Percentiles rank a stretch among this genome's conserved stretches.
phyloP scores from a whole-genome alignment of 2,888 invertebrate species.

The Oxystoma pomonae region DNA sequence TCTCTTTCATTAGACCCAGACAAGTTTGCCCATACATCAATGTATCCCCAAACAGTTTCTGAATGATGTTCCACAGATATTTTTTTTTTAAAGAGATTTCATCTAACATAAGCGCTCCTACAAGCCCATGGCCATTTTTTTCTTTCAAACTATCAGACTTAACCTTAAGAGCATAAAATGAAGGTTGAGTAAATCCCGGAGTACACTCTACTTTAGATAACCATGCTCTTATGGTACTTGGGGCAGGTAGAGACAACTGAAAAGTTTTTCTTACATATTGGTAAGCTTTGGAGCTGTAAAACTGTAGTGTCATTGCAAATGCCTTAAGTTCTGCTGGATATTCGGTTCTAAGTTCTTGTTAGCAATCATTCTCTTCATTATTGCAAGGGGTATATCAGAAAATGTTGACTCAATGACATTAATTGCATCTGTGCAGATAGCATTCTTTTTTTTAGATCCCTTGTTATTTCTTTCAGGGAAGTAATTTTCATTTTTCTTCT shows the following conservation, averaged over 20 bases:
- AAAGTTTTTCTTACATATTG: conserved; percentile 15
- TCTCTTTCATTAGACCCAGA: background rate
- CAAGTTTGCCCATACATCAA: conserved; percentile 6
- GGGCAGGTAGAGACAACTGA: conserved; percentile 10
- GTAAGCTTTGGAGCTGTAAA: conserved; percentile 12
- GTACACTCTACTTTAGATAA: conserved; percentile 7
- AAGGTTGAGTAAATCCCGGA: conserved; percentile 9
- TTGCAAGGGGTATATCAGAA: conserved; percentile 2
- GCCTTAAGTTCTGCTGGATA: conserved; percentile 11
- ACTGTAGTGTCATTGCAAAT: conserved; percentile 15
- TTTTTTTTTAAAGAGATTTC: conserved; percentile 14
- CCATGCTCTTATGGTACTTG: conserved; percentile 7
- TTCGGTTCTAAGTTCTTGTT: background rate
- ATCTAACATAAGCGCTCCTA: conserved; percentile 10
- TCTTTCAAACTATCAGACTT: background rate
- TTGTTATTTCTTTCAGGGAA: background rate
- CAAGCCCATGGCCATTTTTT: background rate
- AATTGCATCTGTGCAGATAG: background rate
- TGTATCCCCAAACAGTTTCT: conserved; percentile 12
- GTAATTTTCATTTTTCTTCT: background rate
- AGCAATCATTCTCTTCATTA: background rate
- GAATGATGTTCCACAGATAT: background rate
- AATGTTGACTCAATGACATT: background rate
- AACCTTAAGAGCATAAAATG: conserved; percentile 6
- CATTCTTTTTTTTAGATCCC: background rate